phyloP scores from a whole-genome alignment of 2,888 invertebrate species.

The Pyrrhia umbra region DNA sequence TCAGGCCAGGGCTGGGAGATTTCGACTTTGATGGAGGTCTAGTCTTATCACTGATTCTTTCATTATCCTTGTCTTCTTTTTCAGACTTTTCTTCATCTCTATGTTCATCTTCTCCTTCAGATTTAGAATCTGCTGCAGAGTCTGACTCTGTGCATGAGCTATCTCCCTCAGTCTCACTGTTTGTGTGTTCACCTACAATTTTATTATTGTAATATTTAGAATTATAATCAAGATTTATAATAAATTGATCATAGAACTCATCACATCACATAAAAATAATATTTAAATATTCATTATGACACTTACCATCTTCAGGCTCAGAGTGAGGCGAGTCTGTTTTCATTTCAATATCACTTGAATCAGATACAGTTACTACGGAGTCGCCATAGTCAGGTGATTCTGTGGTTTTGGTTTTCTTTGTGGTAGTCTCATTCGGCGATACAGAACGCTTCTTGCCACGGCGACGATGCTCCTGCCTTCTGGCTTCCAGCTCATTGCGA shows the following conservation, averaged over 20 bases:
- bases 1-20: slow-evolving; percentile 72
- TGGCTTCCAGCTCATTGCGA: slow-evolving; percentile 93
- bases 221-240: neutral
- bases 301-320: slow-evolving; percentile 84
- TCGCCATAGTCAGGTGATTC: slow-evolving; percentile 82
- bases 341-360: slow-evolving; percentile 87
- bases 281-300: slow-evolving; percentile 2
- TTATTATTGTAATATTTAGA: neutral
- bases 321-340: slow-evolving; percentile 82
- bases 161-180: slow-evolving; percentile 88
- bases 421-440: slow-evolving; percentile 76
- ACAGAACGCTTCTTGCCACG: slow-evolving; percentile 84
- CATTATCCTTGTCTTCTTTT: slow-evolving; percentile 80
- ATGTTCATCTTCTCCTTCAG: slow-evolving; percentile 79
- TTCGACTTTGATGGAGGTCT: slow-evolving; percentile 79
- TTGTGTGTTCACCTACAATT: slow-evolving; percentile 84
- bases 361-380: slow-evolving; percentile 86
- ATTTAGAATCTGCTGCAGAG: slow-evolving; percentile 83
- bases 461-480: slow-evolving; percentile 91
- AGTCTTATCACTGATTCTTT: slow-evolving; percentile 72
- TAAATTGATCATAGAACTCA: neutral
- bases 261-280: neutral
- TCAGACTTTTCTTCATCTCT: slow-evolving; percentile 74
- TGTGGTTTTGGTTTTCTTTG: slow-evolving; percentile 80
- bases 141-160: slow-evolving; percentile 83